Evolutionary conservation across 2,113 vertebrate species (phyloP).

Genomic region (Burhinus oedicnemus): DNA sequence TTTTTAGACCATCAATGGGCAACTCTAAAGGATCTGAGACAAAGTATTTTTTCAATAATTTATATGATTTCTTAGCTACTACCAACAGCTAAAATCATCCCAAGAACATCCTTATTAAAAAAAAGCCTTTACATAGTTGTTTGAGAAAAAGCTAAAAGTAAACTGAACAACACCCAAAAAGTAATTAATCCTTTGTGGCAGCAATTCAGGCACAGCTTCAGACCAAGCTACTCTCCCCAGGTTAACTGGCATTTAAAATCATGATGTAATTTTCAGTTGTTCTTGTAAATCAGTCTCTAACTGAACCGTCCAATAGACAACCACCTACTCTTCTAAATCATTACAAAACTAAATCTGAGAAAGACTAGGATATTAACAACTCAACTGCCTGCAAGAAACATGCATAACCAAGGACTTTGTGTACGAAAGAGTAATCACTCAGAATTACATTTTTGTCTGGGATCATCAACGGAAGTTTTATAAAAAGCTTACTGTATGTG

Average conservation of each 20-base stretch:
- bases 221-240: not conserved
- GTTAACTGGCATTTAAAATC: not conserved
- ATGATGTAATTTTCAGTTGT: not conserved
- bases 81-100: not conserved
- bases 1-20: not conserved
- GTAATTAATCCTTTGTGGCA: not conserved
- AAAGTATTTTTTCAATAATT: not conserved
- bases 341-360: not conserved
- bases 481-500: not conserved
- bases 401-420: not conserved
- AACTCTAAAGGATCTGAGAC: not conserved
- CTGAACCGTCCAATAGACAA: not conserved
- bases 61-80: not conserved
- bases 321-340: not conserved
- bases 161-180: not conserved
- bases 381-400: not conserved
- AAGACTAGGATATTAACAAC: not conserved
- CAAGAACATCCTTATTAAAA: not conserved
- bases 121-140: not conserved
- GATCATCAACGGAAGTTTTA: not conserved
- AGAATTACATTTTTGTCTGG: not conserved
- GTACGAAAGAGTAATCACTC: not conserved
- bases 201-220: not conserved
- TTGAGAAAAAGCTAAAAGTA: not conserved
- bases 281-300: not conserved